Conservation (phyloP, 2,113 vertebrate genomes). For the Entelurus aequoreus region DNA sequence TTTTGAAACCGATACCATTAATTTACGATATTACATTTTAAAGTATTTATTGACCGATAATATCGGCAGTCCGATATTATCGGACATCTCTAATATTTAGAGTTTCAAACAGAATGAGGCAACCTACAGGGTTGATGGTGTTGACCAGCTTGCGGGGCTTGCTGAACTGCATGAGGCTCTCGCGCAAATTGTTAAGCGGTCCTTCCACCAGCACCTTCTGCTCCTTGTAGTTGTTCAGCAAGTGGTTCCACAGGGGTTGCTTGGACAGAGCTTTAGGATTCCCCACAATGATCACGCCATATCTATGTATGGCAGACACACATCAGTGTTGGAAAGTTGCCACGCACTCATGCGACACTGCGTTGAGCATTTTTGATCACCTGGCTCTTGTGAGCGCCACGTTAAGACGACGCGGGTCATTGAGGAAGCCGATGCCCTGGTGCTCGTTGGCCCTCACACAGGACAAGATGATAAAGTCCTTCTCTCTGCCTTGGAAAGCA, state of each 20-base stretch:
- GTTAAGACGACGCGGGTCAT: slow-evolving; percentile 94
- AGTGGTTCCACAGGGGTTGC: slow-evolving; percentile 96
- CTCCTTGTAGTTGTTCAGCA: slow-evolving; percentile 98
- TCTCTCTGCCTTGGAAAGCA: slow-evolving; percentile 96
- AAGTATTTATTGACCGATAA: no score
- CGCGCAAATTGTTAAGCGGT: slow-evolving; percentile 93
- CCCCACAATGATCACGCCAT: slow-evolving; percentile 96
- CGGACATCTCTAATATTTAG: no score
- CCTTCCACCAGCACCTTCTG: slow-evolving; percentile 98
- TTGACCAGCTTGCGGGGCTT: slow-evolving; percentile 97
- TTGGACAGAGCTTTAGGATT: slow-evolving; percentile 97
- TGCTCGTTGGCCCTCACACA: slow-evolving; percentile 97
- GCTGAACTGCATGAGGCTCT: slow-evolving; percentile 99
- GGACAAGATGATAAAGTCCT: slow-evolving; percentile 98
- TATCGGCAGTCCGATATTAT: no score
- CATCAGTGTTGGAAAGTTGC: neutral
- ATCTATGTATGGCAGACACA: slow-evolving; percentile 63
- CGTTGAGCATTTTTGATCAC: slow-evolving; percentile 49
- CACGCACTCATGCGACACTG: neutral
- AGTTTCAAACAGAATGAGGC: neutral
- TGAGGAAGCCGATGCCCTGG: slow-evolving; percentile 96
- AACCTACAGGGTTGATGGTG: slow-evolving; percentile 94
- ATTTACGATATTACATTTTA: no score
- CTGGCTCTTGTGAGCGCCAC: slow-evolving; percentile 94
- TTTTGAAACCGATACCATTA: no score